Evolutionary conservation across 2,797 vertebrate species (phyloP).

Genomic region (Danio tinwini): DNA sequence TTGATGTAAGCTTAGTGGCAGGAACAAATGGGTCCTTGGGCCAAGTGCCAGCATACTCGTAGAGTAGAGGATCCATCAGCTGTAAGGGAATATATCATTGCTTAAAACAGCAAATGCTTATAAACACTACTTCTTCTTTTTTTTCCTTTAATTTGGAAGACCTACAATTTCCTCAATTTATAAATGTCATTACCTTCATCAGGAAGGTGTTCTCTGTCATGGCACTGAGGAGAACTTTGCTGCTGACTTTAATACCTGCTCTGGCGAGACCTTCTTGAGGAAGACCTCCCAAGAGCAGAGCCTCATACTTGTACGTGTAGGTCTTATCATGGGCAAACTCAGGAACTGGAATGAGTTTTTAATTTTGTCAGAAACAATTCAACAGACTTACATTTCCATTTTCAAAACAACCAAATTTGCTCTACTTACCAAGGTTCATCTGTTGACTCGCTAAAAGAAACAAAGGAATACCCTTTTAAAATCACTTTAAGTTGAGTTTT

Average conservation of each 20-base stretch:
- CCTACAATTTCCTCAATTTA: not conserved
- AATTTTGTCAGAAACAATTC: constrained; percentile 18
- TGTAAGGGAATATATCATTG: constrained; percentile 48
- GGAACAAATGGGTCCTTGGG: constrained; percentile 65
- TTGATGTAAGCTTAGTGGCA: constrained; percentile 70
- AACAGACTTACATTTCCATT: not conserved
- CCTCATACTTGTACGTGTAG: constrained; percentile 81
- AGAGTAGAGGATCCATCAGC: constrained; percentile 68
- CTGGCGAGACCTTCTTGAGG: constrained; percentile 79
- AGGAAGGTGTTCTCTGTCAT: constrained; percentile 69
- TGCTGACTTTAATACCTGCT: constrained; percentile 79
- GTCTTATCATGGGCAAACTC: constrained; percentile 73
- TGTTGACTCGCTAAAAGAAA: constrained; percentile 68
- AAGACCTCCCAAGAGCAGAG: constrained; percentile 72
- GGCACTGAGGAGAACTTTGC: constrained; percentile 79
- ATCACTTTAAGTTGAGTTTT: not conserved
- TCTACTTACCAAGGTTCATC: constrained; percentile 69
- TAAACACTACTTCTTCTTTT: not conserved
- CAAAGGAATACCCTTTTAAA: not conserved
- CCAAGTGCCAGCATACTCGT: constrained; percentile 74
- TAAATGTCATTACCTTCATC: constrained; percentile 75
- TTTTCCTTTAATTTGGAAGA: not conserved
- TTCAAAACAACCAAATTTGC: not conserved
- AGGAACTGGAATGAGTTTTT: constrained; percentile 66
- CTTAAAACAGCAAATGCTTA: not conserved